Conservation (phyloP, 1,140 invertebrate genomes). For the Drosophila pseudoananassae region DNA sequence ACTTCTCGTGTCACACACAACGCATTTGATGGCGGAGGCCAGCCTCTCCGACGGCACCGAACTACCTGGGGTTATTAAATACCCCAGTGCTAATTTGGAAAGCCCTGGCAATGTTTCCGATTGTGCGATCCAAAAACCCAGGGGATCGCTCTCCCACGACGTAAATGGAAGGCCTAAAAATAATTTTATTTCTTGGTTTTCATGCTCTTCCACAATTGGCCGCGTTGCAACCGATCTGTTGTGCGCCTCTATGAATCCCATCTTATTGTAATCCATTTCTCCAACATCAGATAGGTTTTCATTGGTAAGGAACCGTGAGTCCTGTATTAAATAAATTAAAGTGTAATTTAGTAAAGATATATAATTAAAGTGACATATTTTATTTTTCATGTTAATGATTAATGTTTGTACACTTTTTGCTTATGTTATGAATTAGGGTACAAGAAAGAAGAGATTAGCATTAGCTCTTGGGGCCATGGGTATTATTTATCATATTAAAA, state of each 20-base stretch:
- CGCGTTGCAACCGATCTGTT: neutral
- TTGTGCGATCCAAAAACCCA: slow-evolving; percentile 20
- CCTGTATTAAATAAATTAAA: neutral
- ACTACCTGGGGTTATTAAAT: too few relatives aligned
- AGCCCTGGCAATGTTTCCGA: slow-evolving; percentile 1
- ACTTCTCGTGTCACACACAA: too few relatives aligned
- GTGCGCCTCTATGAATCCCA: neutral
- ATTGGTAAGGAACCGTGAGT: neutral
- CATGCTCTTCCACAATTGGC: neutral
- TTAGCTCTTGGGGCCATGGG: too few relatives aligned
- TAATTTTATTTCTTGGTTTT: slow-evolving; percentile 8
- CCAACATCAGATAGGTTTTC: neutral
- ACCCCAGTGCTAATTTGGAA: too few relatives aligned
- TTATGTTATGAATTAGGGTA: neutral
- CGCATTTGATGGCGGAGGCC: too few relatives aligned
- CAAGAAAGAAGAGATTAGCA: too few relatives aligned
- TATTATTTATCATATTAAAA: too few relatives aligned
- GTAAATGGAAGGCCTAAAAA: slow-evolving; percentile 10
- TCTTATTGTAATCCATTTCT: neutral
- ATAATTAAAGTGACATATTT: neutral
- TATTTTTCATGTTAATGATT: neutral
- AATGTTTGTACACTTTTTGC: too few relatives aligned
- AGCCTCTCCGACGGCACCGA: too few relatives aligned
- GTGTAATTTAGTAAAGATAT: neutral
- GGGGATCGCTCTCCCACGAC: slow-evolving; percentile 19